Percentiles rank a stretch among this genome's conserved stretches.
phyloP scores from a whole-genome alignment of 2,113 vertebrate genomes.

The Brachypodius melanocephalos region DNA sequence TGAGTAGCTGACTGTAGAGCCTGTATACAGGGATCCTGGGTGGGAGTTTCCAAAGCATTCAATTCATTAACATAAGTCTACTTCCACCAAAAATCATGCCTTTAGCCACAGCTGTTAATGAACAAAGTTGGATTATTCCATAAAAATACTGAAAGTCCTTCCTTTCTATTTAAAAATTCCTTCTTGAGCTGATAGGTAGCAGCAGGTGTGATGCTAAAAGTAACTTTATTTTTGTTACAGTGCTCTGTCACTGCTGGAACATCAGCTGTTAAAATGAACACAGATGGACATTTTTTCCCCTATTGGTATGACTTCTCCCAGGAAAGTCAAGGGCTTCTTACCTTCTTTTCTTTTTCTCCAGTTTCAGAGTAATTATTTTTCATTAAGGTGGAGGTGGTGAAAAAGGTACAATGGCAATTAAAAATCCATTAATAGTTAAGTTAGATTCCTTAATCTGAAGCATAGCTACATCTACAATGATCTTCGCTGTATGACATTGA shows the following conservation, averaged over 20 bases:
- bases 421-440: neutral
- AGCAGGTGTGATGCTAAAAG: neutral
- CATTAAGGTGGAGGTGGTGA: neutral
- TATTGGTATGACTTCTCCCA: neutral
- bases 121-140: neutral
- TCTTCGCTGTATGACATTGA: neutral
- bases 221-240: neutral
- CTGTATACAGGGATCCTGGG: neutral
- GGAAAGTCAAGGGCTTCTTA: neutral
- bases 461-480: neutral
- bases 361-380: neutral
- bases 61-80: neutral
- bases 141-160: neutral
- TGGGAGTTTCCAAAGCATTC: neutral
- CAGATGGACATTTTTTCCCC: neutral
- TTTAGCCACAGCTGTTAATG: neutral
- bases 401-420: neutral
- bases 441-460: neutral
- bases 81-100: neutral
- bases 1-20: neutral
- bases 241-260: neutral
- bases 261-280: neutral
- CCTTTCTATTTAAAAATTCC: neutral
- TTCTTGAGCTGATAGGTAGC: neutral
- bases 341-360: neutral